Conservation (phyloP, 2,888 invertebrate species). For the Iphiclides podalirius region DNA sequence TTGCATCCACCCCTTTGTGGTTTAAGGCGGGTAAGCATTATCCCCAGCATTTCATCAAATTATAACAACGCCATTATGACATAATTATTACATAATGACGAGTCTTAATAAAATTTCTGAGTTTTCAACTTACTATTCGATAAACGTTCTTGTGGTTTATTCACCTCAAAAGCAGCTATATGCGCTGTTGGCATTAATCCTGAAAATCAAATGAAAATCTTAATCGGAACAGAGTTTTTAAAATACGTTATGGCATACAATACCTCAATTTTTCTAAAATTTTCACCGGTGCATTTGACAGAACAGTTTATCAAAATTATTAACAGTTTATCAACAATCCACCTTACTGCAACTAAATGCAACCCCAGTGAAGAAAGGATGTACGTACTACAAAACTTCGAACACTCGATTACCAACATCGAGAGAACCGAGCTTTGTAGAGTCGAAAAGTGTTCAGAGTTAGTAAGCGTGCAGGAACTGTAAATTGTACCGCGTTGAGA, state of each 20-base stretch:
- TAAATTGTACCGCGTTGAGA: background rate
- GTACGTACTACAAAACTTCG: background rate
- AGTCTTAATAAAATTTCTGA: background rate
- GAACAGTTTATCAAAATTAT: too few relatives aligned
- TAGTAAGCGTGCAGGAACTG: background rate
- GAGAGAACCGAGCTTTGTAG: background rate
- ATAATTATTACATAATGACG: too few relatives aligned
- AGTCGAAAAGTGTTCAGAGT: background rate
- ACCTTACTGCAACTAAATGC: background rate
- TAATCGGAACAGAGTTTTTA: too few relatives aligned
- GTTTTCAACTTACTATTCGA: conserved; percentile 47
- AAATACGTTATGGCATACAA: too few relatives aligned
- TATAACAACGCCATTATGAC: too few relatives aligned
- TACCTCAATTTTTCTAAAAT: too few relatives aligned
- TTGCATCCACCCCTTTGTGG: too few relatives aligned
- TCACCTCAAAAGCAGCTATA: conserved; percentile 55
- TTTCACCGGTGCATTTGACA: too few relatives aligned
- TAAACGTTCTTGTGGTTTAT: conserved; percentile 60
- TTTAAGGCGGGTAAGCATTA: too few relatives aligned
- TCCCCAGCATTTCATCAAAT: too few relatives aligned
- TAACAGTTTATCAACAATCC: too few relatives aligned
- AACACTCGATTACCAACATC: background rate
- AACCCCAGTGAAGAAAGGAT: too few relatives aligned
- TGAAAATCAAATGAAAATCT: conserved; percentile 32
- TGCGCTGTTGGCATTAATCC: conserved; percentile 67